Evolutionary conservation across 2,797 vertebrate genomes (phyloP).

Genomic region (Micromesistius poutassou): DNA sequence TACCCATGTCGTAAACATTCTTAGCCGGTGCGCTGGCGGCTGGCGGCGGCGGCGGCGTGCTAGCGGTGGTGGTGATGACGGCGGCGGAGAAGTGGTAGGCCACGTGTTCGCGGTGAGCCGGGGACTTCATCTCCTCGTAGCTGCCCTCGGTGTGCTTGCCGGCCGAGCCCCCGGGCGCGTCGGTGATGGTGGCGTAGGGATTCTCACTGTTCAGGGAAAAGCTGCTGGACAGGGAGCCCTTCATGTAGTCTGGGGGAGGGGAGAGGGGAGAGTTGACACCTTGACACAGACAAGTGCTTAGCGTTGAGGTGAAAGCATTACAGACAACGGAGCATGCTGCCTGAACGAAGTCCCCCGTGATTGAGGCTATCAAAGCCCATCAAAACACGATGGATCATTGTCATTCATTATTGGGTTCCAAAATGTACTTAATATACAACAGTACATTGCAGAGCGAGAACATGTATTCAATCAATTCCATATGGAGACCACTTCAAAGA

Average conservation of each 20-base stretch:
- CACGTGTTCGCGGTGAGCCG: constrained; percentile 76
- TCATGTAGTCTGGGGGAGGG: constrained; percentile 88
- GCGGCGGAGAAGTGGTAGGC: constrained; percentile 76
- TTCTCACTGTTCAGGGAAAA: constrained; percentile 96
- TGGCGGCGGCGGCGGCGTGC: constrained; percentile 20
- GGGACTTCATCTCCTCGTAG: constrained; percentile 98
- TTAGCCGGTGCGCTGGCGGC: constrained; percentile 52
- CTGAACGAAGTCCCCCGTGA: neutral
- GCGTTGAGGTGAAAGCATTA: neutral
- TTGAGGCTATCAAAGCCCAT: neutral
- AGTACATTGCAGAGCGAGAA: neutral
- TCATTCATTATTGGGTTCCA: neutral
- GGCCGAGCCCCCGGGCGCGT: constrained; percentile 77
- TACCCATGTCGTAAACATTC: constrained; percentile 96
- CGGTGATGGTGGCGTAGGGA: constrained; percentile 96
- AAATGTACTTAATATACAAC: neutral
- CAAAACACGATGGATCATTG: neutral
- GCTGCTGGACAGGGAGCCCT: constrained; percentile 90
- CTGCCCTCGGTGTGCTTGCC: constrained; percentile 94
- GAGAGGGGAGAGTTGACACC: neutral
- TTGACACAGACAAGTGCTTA: neutral
- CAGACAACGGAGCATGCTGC: neutral
- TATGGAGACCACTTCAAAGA: neutral
- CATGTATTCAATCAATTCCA: neutral
- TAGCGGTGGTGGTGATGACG: constrained; percentile 71